A percentile compares a stretch with the other conserved stretches of the same genome.
phyloP scores from a whole-genome alignment of 2,797 vertebrate genomes.

The Mormyrus hasselquistii region DNA sequence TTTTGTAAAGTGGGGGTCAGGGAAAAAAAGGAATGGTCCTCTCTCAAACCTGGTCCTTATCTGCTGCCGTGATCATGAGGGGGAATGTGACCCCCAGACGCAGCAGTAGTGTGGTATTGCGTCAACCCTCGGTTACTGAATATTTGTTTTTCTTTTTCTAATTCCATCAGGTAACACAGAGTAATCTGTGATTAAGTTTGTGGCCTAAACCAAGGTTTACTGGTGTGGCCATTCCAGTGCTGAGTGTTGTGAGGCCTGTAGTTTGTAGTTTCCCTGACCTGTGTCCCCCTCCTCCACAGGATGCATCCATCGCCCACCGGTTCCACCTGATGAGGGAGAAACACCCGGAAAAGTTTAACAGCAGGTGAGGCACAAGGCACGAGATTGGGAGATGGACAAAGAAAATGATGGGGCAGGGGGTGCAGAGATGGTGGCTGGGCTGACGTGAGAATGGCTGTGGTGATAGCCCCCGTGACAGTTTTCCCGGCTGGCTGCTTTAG shows the following conservation, averaged over 20 bases:
- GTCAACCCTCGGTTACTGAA: neutral
- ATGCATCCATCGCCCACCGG: slow-evolving; percentile 68
- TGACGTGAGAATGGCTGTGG: neutral
- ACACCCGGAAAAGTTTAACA: slow-evolving; percentile 71
- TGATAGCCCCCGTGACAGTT: neutral
- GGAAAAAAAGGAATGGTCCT: too few relatives aligned
- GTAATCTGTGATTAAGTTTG: neutral
- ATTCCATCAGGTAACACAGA: neutral
- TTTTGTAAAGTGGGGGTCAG: neutral
- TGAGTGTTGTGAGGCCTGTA: neutral
- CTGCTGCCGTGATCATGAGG: neutral
- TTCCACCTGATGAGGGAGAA: slow-evolving; percentile 71
- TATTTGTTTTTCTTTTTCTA: neutral
- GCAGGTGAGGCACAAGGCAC: slow-evolving; percentile 50
- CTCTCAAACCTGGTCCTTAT: neutral
- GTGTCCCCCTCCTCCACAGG: slow-evolving; percentile 39
- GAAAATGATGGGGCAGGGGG: neutral
- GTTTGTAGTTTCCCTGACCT: neutral
- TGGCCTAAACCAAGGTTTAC: neutral
- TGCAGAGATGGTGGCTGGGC: neutral
- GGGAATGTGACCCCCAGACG: neutral
- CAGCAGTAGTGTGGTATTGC: neutral
- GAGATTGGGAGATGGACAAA: neutral
- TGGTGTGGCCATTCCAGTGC: neutral
- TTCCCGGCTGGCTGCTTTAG: neutral